A percentile compares a stretch with the other conserved stretches of the same genome.
These are phyloP conservation scores for Monochamus saltuarius DNA, from an alignment of 1,140 invertebrate species.

Conservation along the genomic window DNA sequence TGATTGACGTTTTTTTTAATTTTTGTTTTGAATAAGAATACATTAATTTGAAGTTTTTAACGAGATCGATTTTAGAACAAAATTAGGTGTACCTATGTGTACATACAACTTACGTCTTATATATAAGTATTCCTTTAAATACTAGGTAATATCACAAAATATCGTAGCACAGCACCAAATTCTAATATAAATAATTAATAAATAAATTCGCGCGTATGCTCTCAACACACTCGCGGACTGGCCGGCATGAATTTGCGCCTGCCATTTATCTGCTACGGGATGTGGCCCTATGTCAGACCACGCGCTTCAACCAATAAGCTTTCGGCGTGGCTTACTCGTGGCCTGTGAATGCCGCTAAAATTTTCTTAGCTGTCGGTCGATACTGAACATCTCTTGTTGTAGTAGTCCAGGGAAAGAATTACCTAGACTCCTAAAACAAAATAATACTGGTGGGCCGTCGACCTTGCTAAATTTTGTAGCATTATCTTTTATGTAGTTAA, in stretches of 20 bases:
- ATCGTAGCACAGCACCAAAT: too few species aligned
- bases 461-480: background rate
- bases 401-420: background rate
- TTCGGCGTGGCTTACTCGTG: slow-evolving; percentile 41
- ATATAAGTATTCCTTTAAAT: too few species aligned
- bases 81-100: too few species aligned
- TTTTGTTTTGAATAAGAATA: too few species aligned
- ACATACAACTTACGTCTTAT: too few species aligned
- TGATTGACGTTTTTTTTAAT: too few species aligned
- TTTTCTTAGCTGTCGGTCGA: slow-evolving; percentile 13
- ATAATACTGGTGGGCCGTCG: background rate
- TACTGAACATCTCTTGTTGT: background rate
- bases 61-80: too few species aligned
- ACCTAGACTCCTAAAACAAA: slow-evolving; percentile 11
- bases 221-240: slow-evolving; percentile 23
- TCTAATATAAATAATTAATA: too few species aligned
- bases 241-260: slow-evolving; percentile 26
- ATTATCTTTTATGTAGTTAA: too few species aligned
- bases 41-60: too few species aligned
- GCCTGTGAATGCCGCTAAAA: slow-evolving; percentile 12
- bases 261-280: slow-evolving; percentile 43
- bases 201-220: too few species aligned
- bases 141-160: too few species aligned
- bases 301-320: slow-evolving; percentile 38
- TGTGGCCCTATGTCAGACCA: slow-evolving; percentile 48